These are phyloP conservation scores for Clitarchus hookeri DNA, from an alignment of 2,888 invertebrate genomes.

Conservation along the genomic window DNA sequence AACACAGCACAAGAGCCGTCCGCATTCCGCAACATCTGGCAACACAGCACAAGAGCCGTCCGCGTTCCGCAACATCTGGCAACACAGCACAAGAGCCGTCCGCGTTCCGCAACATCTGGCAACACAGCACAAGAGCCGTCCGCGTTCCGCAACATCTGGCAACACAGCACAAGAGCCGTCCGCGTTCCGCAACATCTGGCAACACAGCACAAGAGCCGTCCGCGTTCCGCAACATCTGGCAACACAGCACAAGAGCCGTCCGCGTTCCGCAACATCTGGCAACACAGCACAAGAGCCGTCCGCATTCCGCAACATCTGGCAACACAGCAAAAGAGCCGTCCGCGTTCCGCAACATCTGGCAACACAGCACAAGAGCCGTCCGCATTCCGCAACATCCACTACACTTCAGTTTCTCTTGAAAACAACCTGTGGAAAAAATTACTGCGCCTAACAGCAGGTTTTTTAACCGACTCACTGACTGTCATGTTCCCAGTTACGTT, in stretches of 20 bases:
- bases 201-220: slow-evolving; percentile 39
- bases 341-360: slow-evolving; percentile 59
- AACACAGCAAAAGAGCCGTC: slow-evolving; percentile 39
- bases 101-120: slow-evolving; percentile 59
- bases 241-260: slow-evolving; percentile 39
- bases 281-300: slow-evolving; percentile 39
- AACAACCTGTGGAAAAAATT: no score
- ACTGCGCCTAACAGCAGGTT: no score
- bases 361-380: slow-evolving; percentile 39
- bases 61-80: slow-evolving; percentile 59
- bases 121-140: slow-evolving; percentile 39
- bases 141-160: slow-evolving; percentile 59
- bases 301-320: slow-evolving; percentile 59
- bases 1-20: slow-evolving; percentile 39
- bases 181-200: slow-evolving; percentile 59
- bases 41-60: slow-evolving; percentile 39
- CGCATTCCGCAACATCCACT: no score
- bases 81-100: slow-evolving; percentile 39
- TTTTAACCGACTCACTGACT: no score
- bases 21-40: slow-evolving; percentile 59
- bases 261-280: slow-evolving; percentile 59
- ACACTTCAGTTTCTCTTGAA: no score
- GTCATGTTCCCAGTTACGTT: no score
- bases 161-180: slow-evolving; percentile 39
- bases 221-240: slow-evolving; percentile 59